These are phyloP conservation scores for Dysidea cf. avara DNA, from an alignment of 37 sponge, comb jelly and placozoan species.

Conservation along the genomic window DNA sequence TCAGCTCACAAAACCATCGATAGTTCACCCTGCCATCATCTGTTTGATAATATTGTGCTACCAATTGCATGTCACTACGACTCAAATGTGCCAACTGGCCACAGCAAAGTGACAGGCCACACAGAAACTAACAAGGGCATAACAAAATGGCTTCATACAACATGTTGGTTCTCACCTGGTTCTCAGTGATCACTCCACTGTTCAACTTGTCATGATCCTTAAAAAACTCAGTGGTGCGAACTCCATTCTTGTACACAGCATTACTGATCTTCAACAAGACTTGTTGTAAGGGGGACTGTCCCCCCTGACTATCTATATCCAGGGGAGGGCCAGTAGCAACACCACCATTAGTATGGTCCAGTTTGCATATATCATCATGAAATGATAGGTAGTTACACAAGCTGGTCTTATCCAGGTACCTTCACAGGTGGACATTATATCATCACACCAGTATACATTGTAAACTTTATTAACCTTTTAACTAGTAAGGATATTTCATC, in stretches of 20 bases:
- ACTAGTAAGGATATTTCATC: conserved; percentile 46
- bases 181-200: conserved; percentile 89
- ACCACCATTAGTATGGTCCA: conserved; percentile 21
- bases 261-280: conserved; percentile 43
- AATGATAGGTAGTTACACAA: conserved; percentile 77
- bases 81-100: conserved; percentile 54
- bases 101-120: conserved; percentile 73
- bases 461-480: conserved; percentile 52
- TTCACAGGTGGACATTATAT: too few species aligned
- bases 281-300: conserved; percentile 5
- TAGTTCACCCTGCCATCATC: conserved; percentile 77
- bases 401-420: too few species aligned
- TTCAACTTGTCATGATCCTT: conserved; percentile 84
- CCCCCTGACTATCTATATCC: neutral
- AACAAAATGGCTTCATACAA: neutral
- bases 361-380: conserved; percentile 42
- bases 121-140: conserved; percentile 41
- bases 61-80: conserved; percentile 63
- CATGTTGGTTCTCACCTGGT: conserved; percentile 50
- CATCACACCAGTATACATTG: too few species aligned
- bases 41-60: conserved; percentile 57
- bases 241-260: conserved; percentile 87
- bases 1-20: conserved; percentile 80
- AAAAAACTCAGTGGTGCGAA: conserved; percentile 94
- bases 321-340: neutral